A percentile compares a stretch with the other conserved stretches of the same genome.
phyloP scores from a whole-genome alignment of 2,797 vertebrate species.

The Gephyroberyx darwinii region DNA sequence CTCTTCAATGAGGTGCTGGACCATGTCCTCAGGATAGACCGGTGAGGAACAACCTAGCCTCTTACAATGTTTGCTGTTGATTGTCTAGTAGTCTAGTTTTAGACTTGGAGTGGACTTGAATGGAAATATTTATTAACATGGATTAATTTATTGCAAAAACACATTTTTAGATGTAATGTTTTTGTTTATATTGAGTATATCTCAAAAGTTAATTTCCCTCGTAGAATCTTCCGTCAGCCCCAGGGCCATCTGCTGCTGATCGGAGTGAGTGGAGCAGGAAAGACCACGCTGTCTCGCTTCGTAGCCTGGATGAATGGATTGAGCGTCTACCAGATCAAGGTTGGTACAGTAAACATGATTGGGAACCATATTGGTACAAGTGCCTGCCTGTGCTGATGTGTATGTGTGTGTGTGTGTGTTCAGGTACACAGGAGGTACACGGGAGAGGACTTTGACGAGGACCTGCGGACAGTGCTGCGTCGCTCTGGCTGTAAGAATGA shows the following conservation, averaged over 20 bases:
- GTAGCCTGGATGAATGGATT: conserved; percentile 99
- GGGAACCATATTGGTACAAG: not conserved
- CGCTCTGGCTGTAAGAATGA: conserved; percentile 98
- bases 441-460: conserved; percentile 98
- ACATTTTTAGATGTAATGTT: not conserved
- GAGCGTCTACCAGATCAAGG: conserved; percentile 99
- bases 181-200: not conserved
- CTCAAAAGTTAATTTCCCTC: conserved; percentile 18
- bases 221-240: conserved; percentile 98
- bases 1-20: conserved; percentile 98
- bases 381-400: not conserved
- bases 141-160: not conserved
- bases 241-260: conserved; percentile 98
- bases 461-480: conserved; percentile 92
- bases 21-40: conserved; percentile 96
- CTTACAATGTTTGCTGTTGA: not conserved
- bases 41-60: conserved; percentile 74
- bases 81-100: not conserved
- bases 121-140: not conserved
- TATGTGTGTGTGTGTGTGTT: not conserved
- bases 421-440: conserved; percentile 99
- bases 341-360: conserved; percentile 55
- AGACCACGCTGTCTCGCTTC: conserved; percentile 96
- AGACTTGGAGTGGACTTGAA: not conserved
- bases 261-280: conserved; percentile 97